Evolutionary conservation across 2,113 vertebrate species (phyloP).

Genomic region (Mobula birostris): DNA sequence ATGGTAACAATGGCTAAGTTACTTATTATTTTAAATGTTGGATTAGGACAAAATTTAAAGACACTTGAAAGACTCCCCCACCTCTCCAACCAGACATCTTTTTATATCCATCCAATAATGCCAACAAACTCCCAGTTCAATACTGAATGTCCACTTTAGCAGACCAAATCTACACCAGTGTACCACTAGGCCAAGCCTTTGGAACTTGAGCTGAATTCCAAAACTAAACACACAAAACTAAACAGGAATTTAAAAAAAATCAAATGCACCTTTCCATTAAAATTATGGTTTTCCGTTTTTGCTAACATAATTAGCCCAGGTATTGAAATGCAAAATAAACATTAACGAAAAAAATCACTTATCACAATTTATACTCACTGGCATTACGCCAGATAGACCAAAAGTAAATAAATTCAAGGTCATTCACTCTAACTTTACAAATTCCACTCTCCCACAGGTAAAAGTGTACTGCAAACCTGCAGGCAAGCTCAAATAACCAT

Average conservation of each 20-base stretch:
- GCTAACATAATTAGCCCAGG: not conserved
- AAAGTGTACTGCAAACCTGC: not conserved
- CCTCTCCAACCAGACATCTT: too few relatives aligned
- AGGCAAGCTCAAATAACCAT: not conserved
- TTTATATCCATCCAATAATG: too few relatives aligned
- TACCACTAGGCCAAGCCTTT: too few relatives aligned
- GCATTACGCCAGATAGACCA: not conserved
- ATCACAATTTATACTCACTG: slow-evolving; percentile 4
- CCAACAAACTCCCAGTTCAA: too few relatives aligned
- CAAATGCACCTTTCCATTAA: not conserved
- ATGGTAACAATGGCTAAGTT: too few relatives aligned
- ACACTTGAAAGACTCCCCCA: too few relatives aligned
- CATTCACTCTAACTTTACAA: not conserved
- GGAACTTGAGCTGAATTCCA: too few relatives aligned
- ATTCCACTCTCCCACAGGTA: not conserved
- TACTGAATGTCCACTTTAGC: too few relatives aligned
- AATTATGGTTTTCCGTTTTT: not conserved
- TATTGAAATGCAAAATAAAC: not conserved
- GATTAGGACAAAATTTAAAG: too few relatives aligned
- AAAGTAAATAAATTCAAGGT: slow-evolving; percentile 9
- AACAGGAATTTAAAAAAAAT: not conserved
- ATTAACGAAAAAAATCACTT: not conserved
- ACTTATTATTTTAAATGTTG: too few relatives aligned
- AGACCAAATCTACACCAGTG: too few relatives aligned
- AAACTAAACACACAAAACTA: not conserved